Conservation (phyloP, 2,113 vertebrate genomes). For the Pleuronectes platessa region DNA sequence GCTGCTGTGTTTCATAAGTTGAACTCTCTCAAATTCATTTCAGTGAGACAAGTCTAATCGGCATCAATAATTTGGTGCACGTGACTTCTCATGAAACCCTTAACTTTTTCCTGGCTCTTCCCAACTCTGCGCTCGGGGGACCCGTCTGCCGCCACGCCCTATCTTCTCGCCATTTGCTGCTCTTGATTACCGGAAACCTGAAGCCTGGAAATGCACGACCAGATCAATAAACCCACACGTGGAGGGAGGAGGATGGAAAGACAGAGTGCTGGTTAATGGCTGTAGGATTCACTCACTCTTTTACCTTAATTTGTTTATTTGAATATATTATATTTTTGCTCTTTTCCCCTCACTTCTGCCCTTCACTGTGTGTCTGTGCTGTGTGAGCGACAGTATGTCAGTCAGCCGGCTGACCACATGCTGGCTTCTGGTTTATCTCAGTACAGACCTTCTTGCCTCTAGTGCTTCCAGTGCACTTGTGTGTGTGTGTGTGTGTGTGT, state of each 20-base stretch:
- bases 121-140: conserved; percentile 32
- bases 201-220: conserved; percentile 28
- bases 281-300: not conserved
- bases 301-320: not conserved
- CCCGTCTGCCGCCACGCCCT: conserved; percentile 37
- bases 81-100: conserved; percentile 26
- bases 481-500: not conserved
- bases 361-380: conserved; percentile 34
- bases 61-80: conserved; percentile 86
- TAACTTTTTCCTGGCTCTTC: conserved; percentile 36
- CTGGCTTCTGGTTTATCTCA: conserved; percentile 68
- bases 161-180: conserved; percentile 14
- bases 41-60: conserved; percentile 85
- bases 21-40: conserved; percentile 81
- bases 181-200: conserved; percentile 63
- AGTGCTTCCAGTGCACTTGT: conserved; percentile 3
- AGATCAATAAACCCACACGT: conserved; percentile 34
- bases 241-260: not conserved
- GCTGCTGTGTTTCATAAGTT: conserved; percentile 81
- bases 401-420: conserved; percentile 55
- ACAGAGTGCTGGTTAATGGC: conserved; percentile 26
- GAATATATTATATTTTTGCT: not conserved
- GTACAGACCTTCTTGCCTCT: conserved; percentile 50
- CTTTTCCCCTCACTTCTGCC: conserved; percentile 18
- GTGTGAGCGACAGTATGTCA: conserved; percentile 45